Conservation (phyloP, 2,888 invertebrate species). For the Aphodius sticticus region DNA sequence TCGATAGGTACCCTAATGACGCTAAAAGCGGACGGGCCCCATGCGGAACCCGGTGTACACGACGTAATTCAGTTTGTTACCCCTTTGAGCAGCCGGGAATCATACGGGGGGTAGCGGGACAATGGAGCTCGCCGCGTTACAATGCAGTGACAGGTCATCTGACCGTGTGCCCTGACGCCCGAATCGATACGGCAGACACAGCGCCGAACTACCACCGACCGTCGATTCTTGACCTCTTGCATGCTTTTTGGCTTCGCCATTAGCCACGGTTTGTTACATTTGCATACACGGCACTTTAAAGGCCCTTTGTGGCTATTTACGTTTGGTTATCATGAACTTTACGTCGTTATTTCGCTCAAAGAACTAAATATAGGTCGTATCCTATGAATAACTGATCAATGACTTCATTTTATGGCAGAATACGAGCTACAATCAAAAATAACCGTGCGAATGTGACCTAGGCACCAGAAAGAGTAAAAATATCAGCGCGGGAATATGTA, state of each 20-base stretch:
- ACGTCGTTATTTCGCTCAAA: neutral
- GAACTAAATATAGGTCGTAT: neutral
- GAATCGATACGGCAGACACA: constrained; percentile 16
- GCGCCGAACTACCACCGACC: neutral
- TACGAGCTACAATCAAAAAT: neutral
- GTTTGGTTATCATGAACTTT: neutral
- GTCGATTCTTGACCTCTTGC: neutral
- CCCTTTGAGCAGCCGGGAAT: constrained; percentile 23
- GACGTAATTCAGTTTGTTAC: constrained; percentile 26
- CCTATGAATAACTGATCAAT: neutral
- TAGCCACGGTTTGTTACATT: constrained; percentile 4
- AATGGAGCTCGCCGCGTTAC: constrained; percentile 20
- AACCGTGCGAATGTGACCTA: neutral
- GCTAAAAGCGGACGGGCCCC: constrained; percentile 19
- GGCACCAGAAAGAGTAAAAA: neutral
- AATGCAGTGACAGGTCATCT: constrained; percentile 25
- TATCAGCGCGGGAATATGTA: no score
- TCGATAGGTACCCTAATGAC: constrained; percentile 25
- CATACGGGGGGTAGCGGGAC: constrained; percentile 14
- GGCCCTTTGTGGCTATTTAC: neutral
- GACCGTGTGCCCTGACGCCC: constrained; percentile 17
- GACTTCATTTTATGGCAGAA: neutral
- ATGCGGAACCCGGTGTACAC: constrained; percentile 15
- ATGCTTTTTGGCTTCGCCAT: neutral
- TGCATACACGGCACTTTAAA: neutral